Base-by-base conservation (phyloP, 2,797 vertebrate species). In the Halcyon chelicuti region DNA sequence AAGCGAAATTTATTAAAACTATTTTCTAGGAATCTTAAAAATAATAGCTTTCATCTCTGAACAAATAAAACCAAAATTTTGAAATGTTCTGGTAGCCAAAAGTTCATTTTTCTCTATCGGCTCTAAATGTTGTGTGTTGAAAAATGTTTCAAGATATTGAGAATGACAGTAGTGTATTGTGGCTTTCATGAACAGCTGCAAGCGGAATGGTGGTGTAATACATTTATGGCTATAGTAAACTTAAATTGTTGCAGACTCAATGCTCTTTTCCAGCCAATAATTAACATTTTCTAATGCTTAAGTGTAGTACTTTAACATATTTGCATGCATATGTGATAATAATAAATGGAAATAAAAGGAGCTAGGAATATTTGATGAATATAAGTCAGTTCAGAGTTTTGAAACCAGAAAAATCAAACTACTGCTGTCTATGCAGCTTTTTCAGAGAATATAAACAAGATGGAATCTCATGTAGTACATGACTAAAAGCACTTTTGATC, bases 401-500 rank as follows among this genome's bases (percentile, higher is more conserved):
- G 62, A 93, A 55, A 78, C n/a, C 9, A 2, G 51, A 77, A 90
- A 90, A 94, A 86, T 72, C 29, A 54, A 91, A 90, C 21, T 79
- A n/a, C 14, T 33, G 3, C 16, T 86, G 57, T 84, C 93, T 93
- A 51, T 58, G 80, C 63, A 44, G 73, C 52, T 85, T 73, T 94
- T 93, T 94, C 86, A 87, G 81, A 63, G 82, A 71, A 40, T 8
- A 78, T 33, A 61, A 72, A 83, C 70, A 91, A 68, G 62, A 80
- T 90, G 78, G 91, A 95, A 95, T 94, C 90, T 65, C 71, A 31
- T 67, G 82, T 89, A n/a, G 33, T 78, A 40, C 91, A 25, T 92
- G 96, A 95, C 51, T 92, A 89, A 97, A 85, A 87, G 72, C 86
- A 58, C 70, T 92, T 76, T 86, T 96, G 90, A 94, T 95, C 23